Percentiles rank a stretch among this genome's conserved stretches.
These are phyloP conservation scores for Lethrus apterus DNA, from an alignment of 1,140 invertebrate genomes.

Conservation along the genomic window DNA sequence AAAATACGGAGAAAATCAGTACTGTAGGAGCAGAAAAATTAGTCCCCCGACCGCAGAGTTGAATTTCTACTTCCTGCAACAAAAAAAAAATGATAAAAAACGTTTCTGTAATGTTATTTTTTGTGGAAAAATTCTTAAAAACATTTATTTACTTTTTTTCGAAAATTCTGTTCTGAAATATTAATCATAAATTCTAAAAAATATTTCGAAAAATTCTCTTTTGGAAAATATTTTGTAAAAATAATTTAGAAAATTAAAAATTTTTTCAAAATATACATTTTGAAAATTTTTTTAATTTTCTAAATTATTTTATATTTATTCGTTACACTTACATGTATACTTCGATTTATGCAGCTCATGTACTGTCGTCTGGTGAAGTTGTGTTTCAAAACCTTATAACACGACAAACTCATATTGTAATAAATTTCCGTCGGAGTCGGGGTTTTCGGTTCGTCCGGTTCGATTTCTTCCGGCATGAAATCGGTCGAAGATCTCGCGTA, in stretches of 20 bases:
- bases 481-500: neutral
- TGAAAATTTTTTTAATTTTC: neutral
- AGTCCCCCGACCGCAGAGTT: conserved; percentile 30
- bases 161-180: too few relatives aligned
- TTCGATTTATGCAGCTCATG: conserved; percentile 39
- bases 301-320: conserved; percentile 8
- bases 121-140: too few relatives aligned
- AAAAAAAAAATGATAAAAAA: conserved; percentile 15
- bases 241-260: neutral
- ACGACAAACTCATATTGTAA: conserved; percentile 39
- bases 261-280: neutral
- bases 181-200: too few relatives aligned
- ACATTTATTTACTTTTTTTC: too few relatives aligned
- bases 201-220: too few relatives aligned
- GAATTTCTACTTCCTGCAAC: conserved; percentile 36
- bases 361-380: conserved; percentile 34
- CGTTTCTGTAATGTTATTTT: neutral
- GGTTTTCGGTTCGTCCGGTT: conserved; percentile 14
- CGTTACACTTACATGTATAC: conserved; percentile 31
- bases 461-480: conserved; percentile 13
- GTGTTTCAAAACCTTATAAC: conserved; percentile 34
- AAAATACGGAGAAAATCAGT: too few relatives aligned
- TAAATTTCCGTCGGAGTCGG: conserved; percentile 32
- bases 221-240: neutral
- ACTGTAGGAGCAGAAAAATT: too few relatives aligned